phyloP scores from a whole-genome alignment of 1,140 invertebrate genomes.

The Diabrotica virgifera region DNA sequence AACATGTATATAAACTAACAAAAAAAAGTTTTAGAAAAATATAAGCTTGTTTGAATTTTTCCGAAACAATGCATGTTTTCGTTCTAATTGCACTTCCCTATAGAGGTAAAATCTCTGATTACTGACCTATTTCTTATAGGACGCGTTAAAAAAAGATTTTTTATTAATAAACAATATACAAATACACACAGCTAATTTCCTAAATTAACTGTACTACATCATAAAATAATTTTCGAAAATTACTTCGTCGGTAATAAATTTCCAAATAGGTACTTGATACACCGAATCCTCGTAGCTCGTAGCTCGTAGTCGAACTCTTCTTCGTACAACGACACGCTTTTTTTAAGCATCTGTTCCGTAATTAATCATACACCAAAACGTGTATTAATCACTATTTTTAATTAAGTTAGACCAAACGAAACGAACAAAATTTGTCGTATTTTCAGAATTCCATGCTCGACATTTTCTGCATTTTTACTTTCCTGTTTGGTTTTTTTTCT shows the following conservation, averaged over 20 bases:
- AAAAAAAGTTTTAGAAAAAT: too few relatives aligned
- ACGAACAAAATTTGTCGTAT: slow-evolving; percentile 13
- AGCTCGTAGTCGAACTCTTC: background rate
- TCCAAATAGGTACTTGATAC: background rate
- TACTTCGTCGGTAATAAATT: slow-evolving; percentile 1
- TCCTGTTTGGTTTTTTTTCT: slow-evolving; percentile 6
- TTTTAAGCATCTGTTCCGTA: slow-evolving; percentile 15
- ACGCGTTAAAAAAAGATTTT: background rate
- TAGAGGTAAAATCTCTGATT: too few relatives aligned
- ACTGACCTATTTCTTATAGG: background rate
- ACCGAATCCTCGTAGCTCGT: slow-evolving; percentile 3
- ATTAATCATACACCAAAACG: slow-evolving; percentile 11
- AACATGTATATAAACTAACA: too few relatives aligned
- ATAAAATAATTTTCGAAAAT: background rate
- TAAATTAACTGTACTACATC: background rate
- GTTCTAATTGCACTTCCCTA: too few relatives aligned
- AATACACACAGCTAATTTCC: too few relatives aligned
- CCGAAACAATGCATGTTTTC: too few relatives aligned
- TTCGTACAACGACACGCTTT: slow-evolving; percentile 13
- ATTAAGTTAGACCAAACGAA: slow-evolving; percentile 15
- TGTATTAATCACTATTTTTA: slow-evolving; percentile 18
- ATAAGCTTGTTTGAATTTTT: too few relatives aligned
- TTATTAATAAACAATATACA: background rate
- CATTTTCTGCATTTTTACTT: slow-evolving; percentile 3
- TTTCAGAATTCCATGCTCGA: slow-evolving; percentile 9